These are phyloP conservation scores for Edolisoma coerulescens DNA, from an alignment of 2,113 vertebrate species.

Conservation along the genomic window DNA sequence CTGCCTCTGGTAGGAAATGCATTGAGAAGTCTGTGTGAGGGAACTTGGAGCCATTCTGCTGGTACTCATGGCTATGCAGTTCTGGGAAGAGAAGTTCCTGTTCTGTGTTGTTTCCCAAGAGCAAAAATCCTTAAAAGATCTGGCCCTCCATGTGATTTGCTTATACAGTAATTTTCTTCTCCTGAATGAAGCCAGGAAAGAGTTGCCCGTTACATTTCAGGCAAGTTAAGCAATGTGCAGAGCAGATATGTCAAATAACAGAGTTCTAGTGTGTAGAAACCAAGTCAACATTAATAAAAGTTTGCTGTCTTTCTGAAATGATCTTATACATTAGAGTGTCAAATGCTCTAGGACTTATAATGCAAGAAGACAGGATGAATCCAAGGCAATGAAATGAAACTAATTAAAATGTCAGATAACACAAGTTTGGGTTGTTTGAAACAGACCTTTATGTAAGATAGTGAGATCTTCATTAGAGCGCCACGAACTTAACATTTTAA, in stretches of 20 bases:
- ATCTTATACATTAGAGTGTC: neutral
- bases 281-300: slow-evolving; percentile 37
- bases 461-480: neutral
- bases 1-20: neutral
- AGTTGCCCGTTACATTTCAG: neutral
- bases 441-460: neutral
- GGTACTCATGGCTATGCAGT: accelerated
- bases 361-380: slow-evolving; percentile 5
- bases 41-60: neutral
- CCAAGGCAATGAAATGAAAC: slow-evolving; percentile 12
- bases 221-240: neutral
- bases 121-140: neutral
- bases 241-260: slow-evolving; percentile 1
- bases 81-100: neutral
- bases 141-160: neutral
- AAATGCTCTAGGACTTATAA: neutral
- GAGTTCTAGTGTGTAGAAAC: neutral
- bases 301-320: slow-evolving; percentile 15
- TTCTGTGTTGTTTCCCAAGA: neutral
- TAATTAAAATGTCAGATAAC: slow-evolving; percentile 51
- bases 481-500: neutral
- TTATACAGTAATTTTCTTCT: neutral
- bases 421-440: slow-evolving; percentile 29
- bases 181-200: neutral
- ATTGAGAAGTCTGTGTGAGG: neutral